Conservation (phyloP, 2,113 vertebrate species). For the Castor canadensis region DNA sequence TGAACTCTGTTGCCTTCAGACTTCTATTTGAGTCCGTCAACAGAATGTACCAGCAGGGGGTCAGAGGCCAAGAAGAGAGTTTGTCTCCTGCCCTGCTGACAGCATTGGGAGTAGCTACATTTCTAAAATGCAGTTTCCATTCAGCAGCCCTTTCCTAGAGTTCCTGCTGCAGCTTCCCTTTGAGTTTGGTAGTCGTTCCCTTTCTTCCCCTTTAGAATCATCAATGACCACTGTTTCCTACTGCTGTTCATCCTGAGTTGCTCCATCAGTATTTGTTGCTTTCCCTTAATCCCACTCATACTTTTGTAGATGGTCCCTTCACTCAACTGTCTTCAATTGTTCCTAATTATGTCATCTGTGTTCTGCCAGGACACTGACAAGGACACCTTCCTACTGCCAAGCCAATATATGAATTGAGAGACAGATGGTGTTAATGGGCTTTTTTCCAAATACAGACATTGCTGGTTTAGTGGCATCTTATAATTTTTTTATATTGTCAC, state of each 20-base stretch:
- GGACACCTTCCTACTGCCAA: not conserved
- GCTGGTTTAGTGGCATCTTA: not conserved
- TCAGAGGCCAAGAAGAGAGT: not conserved
- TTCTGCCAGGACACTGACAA: not conserved
- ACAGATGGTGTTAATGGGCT: not conserved
- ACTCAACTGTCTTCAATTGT: not conserved
- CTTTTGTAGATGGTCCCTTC: not conserved
- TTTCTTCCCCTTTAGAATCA: not conserved
- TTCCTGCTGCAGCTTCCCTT: not conserved
- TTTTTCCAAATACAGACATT: not conserved
- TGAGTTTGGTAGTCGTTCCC: not conserved
- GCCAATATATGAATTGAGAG: not conserved
- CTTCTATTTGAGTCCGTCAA: not conserved
- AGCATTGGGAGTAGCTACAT: not conserved
- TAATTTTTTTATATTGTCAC: not conserved
- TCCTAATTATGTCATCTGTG: not conserved
- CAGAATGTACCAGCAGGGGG: not conserved
- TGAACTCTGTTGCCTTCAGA: not conserved
- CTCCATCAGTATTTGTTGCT: not conserved
- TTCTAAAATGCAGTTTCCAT: not conserved
- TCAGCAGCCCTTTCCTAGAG: not conserved
- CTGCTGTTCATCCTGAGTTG: not conserved
- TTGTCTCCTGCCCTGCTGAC: not conserved
- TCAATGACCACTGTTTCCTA: not conserved
- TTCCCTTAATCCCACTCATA: not conserved